Evolutionary conservation across 1,140 invertebrate species (phyloP).

Genomic region (Drosophila lacertosa): DNA sequence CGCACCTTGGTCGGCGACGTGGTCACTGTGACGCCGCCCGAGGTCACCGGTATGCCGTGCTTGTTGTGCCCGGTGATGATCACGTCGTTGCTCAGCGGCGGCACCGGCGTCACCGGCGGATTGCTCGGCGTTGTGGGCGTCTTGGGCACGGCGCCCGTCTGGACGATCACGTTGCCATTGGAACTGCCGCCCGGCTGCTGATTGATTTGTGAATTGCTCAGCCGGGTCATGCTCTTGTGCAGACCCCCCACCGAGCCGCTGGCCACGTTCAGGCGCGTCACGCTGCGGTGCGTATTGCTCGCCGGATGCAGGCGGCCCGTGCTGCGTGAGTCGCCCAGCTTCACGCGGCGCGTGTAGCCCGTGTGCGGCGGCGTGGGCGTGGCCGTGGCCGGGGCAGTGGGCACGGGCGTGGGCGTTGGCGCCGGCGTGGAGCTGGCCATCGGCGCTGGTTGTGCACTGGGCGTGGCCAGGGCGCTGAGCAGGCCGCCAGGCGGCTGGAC

Average conservation of each 20-base stretch:
- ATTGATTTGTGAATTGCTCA: constrained; percentile 90
- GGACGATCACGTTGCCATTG: constrained; percentile 76
- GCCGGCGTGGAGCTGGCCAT: constrained; percentile 34
- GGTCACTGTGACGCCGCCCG: constrained; percentile 88
- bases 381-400: constrained; percentile 14
- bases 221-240: constrained; percentile 92
- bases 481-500: constrained; percentile 25
- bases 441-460: constrained; percentile 2
- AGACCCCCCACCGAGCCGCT: constrained; percentile 90
- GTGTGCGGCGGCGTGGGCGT: constrained; percentile 77
- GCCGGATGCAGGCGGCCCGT: constrained; percentile 88
- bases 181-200: constrained; percentile 74
- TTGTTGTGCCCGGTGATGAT: constrained; percentile 85
- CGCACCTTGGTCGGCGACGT: constrained; percentile 85
- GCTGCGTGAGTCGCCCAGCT: constrained; percentile 88
- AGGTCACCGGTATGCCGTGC: constrained; percentile 85
- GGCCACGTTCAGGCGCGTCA: constrained; percentile 89
- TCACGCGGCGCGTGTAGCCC: constrained; percentile 87
- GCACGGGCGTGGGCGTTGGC: constrained; percentile 39
- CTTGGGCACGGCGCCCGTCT: constrained; percentile 69
- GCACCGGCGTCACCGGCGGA: constrained; percentile 80
- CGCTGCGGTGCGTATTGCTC: constrained; percentile 88
- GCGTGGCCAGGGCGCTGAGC: constrained; percentile 2
- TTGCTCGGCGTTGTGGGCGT: constrained; percentile 56
- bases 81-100: constrained; percentile 82